Evolutionary conservation across 2,888 invertebrate genomes (phyloP).

Genomic region (Oithona nana): DNA sequence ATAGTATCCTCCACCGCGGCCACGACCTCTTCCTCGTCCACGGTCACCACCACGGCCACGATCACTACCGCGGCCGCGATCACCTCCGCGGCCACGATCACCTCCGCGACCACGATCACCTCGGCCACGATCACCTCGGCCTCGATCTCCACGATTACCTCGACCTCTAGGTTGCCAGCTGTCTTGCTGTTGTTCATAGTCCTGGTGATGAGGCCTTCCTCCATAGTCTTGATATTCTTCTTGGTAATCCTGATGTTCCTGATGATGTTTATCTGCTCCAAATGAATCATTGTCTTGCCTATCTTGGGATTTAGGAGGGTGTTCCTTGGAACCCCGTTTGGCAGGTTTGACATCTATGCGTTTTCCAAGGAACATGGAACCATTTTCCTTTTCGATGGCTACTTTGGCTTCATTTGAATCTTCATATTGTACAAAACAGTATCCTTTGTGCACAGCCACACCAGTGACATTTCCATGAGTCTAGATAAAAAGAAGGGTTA

Average conservation of each 20-base stretch:
- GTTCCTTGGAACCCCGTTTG: background rate
- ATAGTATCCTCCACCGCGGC: background rate
- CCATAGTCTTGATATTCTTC: too few species aligned
- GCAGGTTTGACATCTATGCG: conserved; percentile 28
- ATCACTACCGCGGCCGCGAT: background rate
- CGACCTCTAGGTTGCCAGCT: too few species aligned
- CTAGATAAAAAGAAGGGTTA: background rate
- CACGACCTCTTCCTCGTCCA: background rate
- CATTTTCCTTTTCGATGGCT: conserved; percentile 51
- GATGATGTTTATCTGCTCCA: too few species aligned
- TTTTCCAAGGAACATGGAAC: conserved; percentile 48
- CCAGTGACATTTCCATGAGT: conserved; percentile 17
- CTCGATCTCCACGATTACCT: too few species aligned
- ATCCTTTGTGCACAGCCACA: conserved; percentile 38
- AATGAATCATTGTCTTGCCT: too few species aligned
- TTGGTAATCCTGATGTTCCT: too few species aligned
- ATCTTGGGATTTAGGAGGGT: background rate
- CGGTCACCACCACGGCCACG: background rate
- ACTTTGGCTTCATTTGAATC: conserved; percentile 49
- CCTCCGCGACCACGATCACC: background rate
- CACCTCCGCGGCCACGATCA: background rate
- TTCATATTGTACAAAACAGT: conserved; percentile 71
- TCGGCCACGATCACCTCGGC: background rate
- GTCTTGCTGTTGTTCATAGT: too few species aligned
- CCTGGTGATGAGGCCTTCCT: too few species aligned